Conservation (phyloP, 2,797 vertebrate genomes). For the Eulemur coronatus region DNA sequence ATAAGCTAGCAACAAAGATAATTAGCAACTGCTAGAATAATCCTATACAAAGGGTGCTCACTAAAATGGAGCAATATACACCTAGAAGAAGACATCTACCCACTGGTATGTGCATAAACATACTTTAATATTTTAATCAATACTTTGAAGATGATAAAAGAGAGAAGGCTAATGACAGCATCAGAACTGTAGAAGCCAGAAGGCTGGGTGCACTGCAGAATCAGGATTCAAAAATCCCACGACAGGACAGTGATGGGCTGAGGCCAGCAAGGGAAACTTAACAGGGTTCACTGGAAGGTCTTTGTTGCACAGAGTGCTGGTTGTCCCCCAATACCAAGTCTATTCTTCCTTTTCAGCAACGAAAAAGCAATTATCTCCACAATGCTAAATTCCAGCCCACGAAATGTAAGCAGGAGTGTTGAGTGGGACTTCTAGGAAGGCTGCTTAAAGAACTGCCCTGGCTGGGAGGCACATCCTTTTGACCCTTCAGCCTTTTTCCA, state of each 20-base stretch:
- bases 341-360: conserved; percentile 10
- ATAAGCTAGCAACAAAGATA: conserved; percentile 50
- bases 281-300: neutral
- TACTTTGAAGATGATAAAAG: conserved; percentile 60
- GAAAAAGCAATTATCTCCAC: conserved; percentile 13
- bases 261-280: neutral
- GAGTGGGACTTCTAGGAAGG: neutral
- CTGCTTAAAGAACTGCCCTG: neutral
- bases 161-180: conserved; percentile 26
- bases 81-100: conserved; percentile 21
- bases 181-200: conserved; percentile 28
- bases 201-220: neutral
- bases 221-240: neutral
- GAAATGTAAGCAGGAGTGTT: neutral
- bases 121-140: conserved; percentile 9
- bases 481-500: neutral
- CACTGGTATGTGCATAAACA: neutral
- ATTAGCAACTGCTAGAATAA: conserved; percentile 32
- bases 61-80: conserved; percentile 51
- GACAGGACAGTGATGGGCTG: neutral
- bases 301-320: neutral
- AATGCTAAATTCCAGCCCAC: neutral
- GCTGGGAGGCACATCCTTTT: neutral
- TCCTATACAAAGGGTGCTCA: conserved; percentile 40
- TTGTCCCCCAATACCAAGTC: neutral